Base-by-base conservation (phyloP, 2,797 vertebrate species). In the Danio albolineatus region DNA sequence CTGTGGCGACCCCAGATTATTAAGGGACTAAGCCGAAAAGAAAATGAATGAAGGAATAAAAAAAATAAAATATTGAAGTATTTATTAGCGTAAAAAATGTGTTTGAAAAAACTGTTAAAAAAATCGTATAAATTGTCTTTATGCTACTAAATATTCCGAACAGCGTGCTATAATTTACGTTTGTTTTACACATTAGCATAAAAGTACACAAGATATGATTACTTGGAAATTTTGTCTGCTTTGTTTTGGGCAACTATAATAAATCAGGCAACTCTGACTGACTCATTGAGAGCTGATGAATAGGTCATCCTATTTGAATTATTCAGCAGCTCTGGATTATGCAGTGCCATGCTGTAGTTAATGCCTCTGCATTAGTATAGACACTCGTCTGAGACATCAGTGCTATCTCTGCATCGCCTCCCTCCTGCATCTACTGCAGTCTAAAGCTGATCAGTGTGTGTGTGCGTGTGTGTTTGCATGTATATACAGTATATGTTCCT, bases 401-500 rank as follows among this genome's bases (percentile, higher is more conserved):
- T 49, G 48, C 41, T 28, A 79, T 56, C 41, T 8, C 65, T 44
- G 62, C 46, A 19, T 28, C 51, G 39, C 21, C 57, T 76, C 75
- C 78, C 54, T 41, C 43, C 60, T 76, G 16, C 48, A 49, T 51
- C 13, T 44, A 73, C 66, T 83, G 79, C 81, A 81, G 78, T 69
- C 71, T 81, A 60, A 41, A 43, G 21, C 64, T 72, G 71, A 69
- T 41, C 65, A 72, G 49, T 72, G 36, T 48, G n/a, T 65, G 6
- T 67, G 28, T 72, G 13, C 62, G 41, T 75, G 41, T 12, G 13
- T 73, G 10, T 71, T 28, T 28, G 28, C 28, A 28, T 1, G 28
- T 3, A 28, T 28, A n/a, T n/a, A 28, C n/a, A n/a, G n/a, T 5
- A 28, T 28, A 28, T 76, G 1, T 14, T 65, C n/a, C 61, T n/a